phyloP scores from a whole-genome alignment of 92 coral and sea anemone genomes.

The Actinernus sp. region DNA sequence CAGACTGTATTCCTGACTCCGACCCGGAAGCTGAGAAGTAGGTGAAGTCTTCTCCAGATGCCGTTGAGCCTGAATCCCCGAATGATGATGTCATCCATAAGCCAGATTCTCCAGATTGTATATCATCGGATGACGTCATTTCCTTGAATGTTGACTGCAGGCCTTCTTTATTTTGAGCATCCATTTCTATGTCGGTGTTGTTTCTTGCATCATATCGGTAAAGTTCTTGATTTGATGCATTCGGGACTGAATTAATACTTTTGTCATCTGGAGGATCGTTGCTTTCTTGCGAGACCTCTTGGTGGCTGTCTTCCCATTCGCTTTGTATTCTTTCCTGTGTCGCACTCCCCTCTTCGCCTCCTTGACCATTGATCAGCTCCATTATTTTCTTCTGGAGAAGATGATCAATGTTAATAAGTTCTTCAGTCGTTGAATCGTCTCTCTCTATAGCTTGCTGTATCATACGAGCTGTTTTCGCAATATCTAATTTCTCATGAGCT shows the following conservation, averaged over 20 bases:
- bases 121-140: not conserved
- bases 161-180: not conserved
- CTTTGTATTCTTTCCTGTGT: not conserved
- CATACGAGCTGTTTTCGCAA: slow-evolving; percentile 26
- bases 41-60: not conserved
- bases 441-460: slow-evolving; percentile 15
- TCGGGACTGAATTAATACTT: not conserved
- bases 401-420: slow-evolving; percentile 12
- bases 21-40: not conserved
- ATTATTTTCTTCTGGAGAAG: slow-evolving; percentile 20
- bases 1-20: too few species aligned
- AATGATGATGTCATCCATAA: not conserved
- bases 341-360: not conserved
- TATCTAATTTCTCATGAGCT: slow-evolving; percentile 17
- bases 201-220: not conserved
- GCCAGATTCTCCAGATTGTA: not conserved
- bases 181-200: too few species aligned
- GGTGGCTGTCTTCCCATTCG: not conserved
- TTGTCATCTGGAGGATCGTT: not conserved
- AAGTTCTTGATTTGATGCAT: not conserved
- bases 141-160: not conserved
- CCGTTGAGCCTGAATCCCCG: not conserved
- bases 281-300: not conserved
- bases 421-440: slow-evolving; percentile 22
- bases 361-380: slow-evolving; percentile 13